Evolutionary conservation across 2,888 invertebrate species (phyloP).

Genomic region (Xanthostigma xanthostigma): DNA sequence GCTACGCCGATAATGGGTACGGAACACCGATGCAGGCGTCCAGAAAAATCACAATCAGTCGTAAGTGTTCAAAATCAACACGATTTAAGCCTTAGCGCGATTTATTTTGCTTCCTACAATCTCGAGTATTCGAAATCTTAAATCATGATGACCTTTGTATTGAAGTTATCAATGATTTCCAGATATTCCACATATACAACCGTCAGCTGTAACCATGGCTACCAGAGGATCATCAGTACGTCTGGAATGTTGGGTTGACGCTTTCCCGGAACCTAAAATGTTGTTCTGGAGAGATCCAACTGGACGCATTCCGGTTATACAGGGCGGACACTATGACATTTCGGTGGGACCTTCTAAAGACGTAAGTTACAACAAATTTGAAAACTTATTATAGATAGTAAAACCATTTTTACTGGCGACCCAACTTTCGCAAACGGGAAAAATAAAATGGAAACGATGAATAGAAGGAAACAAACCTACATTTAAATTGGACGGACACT

Average conservation of each 20-base stretch:
- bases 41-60: constrained; percentile 63
- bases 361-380: constrained; percentile 23
- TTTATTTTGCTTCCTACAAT: neutral
- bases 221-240: constrained; percentile 60
- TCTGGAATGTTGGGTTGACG: constrained; percentile 62
- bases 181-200: constrained; percentile 66
- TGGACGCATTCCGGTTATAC: constrained; percentile 58
- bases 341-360: constrained; percentile 42
- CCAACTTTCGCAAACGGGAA: no score
- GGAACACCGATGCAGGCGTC: constrained; percentile 78
- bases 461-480: neutral
- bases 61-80: constrained; percentile 36
- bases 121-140: neutral
- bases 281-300: constrained; percentile 69
- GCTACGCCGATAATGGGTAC: constrained; percentile 78
- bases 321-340: constrained; percentile 60
- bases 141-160: no score
- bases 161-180: constrained; percentile 10
- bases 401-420: no score
- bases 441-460: no score
- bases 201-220: constrained; percentile 64
- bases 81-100: neutral
- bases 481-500: neutral
- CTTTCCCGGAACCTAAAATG: constrained; percentile 65
- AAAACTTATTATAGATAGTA: neutral